These are phyloP conservation scores for Sphecodes monilicornis DNA, from an alignment of 2,888 invertebrate genomes.

Conservation along the genomic window DNA sequence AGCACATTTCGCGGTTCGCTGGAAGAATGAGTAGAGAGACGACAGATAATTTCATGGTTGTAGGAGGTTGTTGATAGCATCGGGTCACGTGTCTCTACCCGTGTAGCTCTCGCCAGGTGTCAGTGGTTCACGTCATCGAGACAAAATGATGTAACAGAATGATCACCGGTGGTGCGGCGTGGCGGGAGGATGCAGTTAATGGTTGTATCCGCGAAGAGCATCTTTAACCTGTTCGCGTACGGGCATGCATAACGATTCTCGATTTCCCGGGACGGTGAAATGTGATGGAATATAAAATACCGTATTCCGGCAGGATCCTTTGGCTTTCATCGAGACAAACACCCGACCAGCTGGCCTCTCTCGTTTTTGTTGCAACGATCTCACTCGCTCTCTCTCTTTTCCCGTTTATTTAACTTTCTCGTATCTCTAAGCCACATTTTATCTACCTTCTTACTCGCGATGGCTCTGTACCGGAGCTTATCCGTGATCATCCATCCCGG, in stretches of 20 bases:
- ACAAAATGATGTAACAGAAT: conserved; percentile 15
- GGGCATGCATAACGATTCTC: conserved; percentile 5
- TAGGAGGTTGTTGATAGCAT: neutral
- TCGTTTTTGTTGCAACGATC: conserved; percentile 6
- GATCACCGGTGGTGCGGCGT: neutral
- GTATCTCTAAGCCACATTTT: conserved; percentile 21
- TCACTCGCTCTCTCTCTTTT: neutral
- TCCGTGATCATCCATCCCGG: conserved; percentile 9
- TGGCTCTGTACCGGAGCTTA: neutral
- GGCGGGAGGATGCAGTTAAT: neutral
- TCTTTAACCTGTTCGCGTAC: conserved; percentile 7
- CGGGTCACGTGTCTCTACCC: neutral
- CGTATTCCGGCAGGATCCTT: conserved; percentile 2
- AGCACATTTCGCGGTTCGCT: neutral
- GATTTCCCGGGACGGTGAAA: neutral
- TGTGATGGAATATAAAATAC: conserved; percentile 7
- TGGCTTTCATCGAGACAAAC: conserved; percentile 23
- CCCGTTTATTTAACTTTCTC: conserved; percentile 20
- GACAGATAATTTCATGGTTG: conserved; percentile 33
- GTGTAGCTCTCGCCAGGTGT: neutral
- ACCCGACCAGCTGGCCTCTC: neutral
- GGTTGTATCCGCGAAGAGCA: conserved; percentile 9
- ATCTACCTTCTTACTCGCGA: conserved; percentile 12
- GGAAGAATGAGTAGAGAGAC: neutral
- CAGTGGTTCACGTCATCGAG: conserved; percentile 7